Evolutionary conservation across 53 echinoderm and acorn worm species (phyloP).

Genomic region (Zoroaster sp.): DNA sequence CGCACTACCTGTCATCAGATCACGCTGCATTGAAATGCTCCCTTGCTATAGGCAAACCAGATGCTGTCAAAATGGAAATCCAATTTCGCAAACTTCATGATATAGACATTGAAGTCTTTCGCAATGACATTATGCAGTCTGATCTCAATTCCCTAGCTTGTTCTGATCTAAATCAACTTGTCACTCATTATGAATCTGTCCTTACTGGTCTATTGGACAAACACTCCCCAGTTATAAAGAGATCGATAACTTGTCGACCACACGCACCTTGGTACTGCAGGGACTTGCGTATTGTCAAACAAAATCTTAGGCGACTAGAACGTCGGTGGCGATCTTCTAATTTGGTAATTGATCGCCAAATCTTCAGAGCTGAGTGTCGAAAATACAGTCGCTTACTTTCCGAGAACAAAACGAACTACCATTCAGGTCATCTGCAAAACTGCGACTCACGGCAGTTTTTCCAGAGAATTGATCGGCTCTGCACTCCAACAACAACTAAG

Average conservation of each 20-base stretch:
- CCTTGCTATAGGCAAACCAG: conserved; percentile 12
- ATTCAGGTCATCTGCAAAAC: conserved; percentile 38
- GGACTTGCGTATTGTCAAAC: conserved; percentile 20
- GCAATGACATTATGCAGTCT: conserved; percentile 32
- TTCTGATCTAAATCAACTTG: conserved; percentile 24
- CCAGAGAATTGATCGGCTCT: conserved; percentile 32
- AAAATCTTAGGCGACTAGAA: conserved; percentile 31
- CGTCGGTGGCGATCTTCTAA: conserved; percentile 25
- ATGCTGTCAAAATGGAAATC: conserved; percentile 5
- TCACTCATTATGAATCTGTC: conserved; percentile 24
- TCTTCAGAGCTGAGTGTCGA: conserved; percentile 18
- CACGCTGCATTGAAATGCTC: neutral
- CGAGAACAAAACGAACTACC: conserved; percentile 10
- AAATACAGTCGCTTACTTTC: conserved; percentile 30
- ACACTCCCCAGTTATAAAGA: conserved; percentile 39
- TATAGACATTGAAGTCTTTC: conserved; percentile 30
- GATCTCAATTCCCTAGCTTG: conserved; percentile 19
- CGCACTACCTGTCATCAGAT: conserved; percentile 21
- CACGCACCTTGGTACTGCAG: conserved; percentile 35
- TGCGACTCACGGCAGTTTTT: conserved; percentile 35
- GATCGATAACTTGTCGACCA: conserved; percentile 13
- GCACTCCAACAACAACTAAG: neutral
- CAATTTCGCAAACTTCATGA: conserved; percentile 12
- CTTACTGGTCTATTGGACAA: conserved; percentile 32
- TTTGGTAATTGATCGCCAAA: conserved; percentile 14